Evolutionary conservation across 2,797 vertebrate genomes (phyloP).

Genomic region (Spinus olivaceus): DNA sequence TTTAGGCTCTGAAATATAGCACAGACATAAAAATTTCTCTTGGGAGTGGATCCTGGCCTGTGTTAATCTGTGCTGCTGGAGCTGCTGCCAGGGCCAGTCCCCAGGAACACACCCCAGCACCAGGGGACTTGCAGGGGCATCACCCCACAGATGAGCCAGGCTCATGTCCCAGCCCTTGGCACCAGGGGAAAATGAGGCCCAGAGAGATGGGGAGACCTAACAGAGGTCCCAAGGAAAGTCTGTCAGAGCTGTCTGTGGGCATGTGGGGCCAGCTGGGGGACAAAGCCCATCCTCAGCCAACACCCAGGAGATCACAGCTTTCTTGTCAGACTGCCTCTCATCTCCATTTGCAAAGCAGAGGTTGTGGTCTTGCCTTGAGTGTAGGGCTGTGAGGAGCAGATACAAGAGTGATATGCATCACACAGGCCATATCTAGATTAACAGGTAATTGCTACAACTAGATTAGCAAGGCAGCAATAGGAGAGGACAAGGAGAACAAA

Average conservation of each 20-base stretch:
- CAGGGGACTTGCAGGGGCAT: neutral
- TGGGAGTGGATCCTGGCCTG: neutral
- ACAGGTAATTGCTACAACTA: conserved; percentile 12
- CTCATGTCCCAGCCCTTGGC: neutral
- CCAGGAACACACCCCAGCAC: neutral
- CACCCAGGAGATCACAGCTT: neutral
- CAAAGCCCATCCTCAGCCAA: neutral
- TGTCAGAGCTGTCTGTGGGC: neutral
- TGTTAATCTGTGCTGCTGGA: neutral
- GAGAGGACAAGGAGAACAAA: neutral
- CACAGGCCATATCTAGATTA: neutral
- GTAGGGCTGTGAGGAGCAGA: neutral
- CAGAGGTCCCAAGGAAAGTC: neutral
- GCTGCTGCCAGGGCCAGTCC: neutral
- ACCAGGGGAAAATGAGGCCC: neutral
- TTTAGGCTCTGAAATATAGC: neutral
- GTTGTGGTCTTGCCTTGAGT: neutral
- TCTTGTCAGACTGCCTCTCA: neutral
- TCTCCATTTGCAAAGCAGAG: neutral
- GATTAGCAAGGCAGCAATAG: neutral
- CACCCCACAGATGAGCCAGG: neutral
- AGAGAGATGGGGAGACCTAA: neutral
- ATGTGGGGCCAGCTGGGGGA: neutral
- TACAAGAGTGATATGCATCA: neutral
- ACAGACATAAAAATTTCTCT: neutral